Evolutionary conservation across 2,113 vertebrate genomes (phyloP), one percentile per base, ranked within the genome.

Genomic region (Myocastor coypus): DNA sequence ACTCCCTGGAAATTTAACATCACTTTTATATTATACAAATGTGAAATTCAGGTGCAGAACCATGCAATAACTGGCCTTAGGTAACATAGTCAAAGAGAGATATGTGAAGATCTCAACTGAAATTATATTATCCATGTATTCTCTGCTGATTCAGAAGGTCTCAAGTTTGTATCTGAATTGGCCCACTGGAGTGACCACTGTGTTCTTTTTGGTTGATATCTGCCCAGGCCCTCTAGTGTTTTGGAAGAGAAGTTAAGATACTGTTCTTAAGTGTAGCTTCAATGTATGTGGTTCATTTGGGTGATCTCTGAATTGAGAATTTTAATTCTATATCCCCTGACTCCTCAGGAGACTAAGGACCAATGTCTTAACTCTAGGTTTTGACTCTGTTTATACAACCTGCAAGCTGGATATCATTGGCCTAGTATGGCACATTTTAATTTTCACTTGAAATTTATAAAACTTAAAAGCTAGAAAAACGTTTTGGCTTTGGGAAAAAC

Each of bases 381-480:
- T 83, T 64, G 14, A 64, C n/a, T 14, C 37, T 28, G 34, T 26
- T 26, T 16, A 13, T 40, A 50, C 22, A 22, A n/a, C 82, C 34
- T 92, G 82, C 55, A 28, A 37, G 26, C 24, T 71, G 19, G 7
- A 55, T 68, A 46, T 63, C 50, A 52, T 40, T 42, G 7, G 30
- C 30, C 55, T 82, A 78, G 12, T 3, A 91, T 37, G 42, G 22
- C 13, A 81, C 50, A 82, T 66, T 82, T 42, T 94, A 16, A 87
- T 75, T 94, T 94, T 83, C 5, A 89, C 50, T 91, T 89, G 26
- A 94, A 96, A 86, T 59, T 80, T 92, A 1, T 0, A 71, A 73
- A 92, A 93, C 14, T 32, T 64, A 80, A 95, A 95, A 94, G 59
- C 50, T 59, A 42, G 50, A 9, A 32, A 66, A 68, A 12, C 37